Conservation (phyloP, 2,797 vertebrate genomes). For the Pangasius sanitwongsei region DNA sequence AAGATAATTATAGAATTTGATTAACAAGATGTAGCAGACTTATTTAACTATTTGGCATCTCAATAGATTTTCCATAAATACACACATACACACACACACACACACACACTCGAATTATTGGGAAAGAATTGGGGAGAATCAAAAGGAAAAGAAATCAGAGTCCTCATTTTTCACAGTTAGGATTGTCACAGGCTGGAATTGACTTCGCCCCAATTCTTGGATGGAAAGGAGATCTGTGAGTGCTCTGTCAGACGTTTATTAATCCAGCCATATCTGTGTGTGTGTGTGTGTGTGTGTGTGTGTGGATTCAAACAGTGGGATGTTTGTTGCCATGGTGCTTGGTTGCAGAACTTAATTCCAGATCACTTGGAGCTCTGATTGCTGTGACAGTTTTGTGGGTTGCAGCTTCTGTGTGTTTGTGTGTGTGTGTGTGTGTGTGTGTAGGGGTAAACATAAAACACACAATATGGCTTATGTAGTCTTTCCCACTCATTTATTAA, state of each 20-base stretch:
- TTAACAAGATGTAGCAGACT: not conserved
- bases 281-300: constrained; percentile 48
- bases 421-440: constrained; percentile 15
- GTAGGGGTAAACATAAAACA: constrained; percentile 1
- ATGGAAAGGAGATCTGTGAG: constrained; percentile 60
- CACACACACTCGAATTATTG: constrained; percentile 47
- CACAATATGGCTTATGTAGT: not conserved
- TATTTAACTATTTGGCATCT: not conserved
- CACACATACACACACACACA: not conserved
- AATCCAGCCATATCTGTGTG: constrained; percentile 63
- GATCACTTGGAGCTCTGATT: constrained; percentile 61
- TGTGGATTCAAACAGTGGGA: constrained; percentile 59
- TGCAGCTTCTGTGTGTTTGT: constrained; percentile 8
- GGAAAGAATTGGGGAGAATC: constrained; percentile 36
- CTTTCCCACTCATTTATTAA: not conserved
- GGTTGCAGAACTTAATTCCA: constrained; percentile 63
- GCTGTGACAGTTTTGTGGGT: constrained; percentile 55
- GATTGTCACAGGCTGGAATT: constrained; percentile 61
- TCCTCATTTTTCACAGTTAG: constrained; percentile 60
- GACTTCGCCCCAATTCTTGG: constrained; percentile 56
- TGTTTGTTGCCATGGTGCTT: constrained; percentile 65
- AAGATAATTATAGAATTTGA: not conserved
- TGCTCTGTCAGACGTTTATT: constrained; percentile 66
- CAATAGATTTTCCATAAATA: too few species aligned
- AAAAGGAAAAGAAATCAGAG: constrained; percentile 61